A percentile compares a stretch with the other conserved stretches of the same genome.
phyloP scores from a whole-genome alignment of 2,888 invertebrate genomes.

The Xestia ashworthii region DNA sequence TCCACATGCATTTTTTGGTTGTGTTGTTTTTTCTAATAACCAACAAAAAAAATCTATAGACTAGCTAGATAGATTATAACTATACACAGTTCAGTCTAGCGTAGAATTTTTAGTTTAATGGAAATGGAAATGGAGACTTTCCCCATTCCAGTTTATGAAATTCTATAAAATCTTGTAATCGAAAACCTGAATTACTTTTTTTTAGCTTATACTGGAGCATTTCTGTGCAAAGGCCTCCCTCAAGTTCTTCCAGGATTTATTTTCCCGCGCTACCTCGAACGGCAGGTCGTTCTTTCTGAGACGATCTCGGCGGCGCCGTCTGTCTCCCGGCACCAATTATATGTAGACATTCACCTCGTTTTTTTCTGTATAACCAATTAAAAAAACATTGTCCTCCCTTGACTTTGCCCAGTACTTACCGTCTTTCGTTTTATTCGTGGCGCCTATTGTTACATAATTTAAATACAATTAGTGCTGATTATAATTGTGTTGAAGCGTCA shows the following conservation, averaged over 20 bases:
- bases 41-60: too few relatives aligned
- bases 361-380: background rate
- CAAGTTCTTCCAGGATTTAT: background rate
- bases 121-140: too few relatives aligned
- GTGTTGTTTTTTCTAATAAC: background rate
- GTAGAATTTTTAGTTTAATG: too few relatives aligned
- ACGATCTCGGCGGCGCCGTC: background rate
- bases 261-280: background rate
- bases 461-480: constrained; percentile 10
- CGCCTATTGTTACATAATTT: background rate
- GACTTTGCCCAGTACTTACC: background rate
- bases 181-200: background rate
- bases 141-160: background rate
- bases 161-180: background rate
- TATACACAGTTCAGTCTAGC: too few relatives aligned
- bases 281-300: background rate
- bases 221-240: background rate
- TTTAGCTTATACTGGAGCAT: background rate
- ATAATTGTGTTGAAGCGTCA: background rate
- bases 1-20: background rate
- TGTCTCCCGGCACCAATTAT: background rate
- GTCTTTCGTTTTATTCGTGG: constrained; percentile 1
- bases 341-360: background rate
- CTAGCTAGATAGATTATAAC: too few relatives aligned
- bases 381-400: background rate